These are phyloP conservation scores for Drosophila hydei DNA, from an alignment of 1,140 invertebrate species.

Conservation along the genomic window DNA sequence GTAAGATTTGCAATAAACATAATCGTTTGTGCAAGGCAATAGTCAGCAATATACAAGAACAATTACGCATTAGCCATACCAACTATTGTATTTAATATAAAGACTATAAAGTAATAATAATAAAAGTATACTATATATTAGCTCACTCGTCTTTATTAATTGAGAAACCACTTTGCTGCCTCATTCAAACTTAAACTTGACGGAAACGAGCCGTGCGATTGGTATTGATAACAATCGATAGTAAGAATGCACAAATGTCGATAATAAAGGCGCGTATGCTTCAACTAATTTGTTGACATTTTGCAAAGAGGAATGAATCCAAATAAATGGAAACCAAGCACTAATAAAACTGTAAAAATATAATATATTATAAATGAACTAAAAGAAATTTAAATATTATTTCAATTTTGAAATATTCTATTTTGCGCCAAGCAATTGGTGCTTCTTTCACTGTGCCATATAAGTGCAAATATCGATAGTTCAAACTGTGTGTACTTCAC, in stretches of 20 bases:
- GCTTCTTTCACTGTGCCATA: neutral
- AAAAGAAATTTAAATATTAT: too few relatives aligned
- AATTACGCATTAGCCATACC: slow-evolving; percentile 55
- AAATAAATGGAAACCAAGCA: too few relatives aligned
- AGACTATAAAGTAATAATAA: slow-evolving; percentile 48
- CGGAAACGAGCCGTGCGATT: too few relatives aligned
- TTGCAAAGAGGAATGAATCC: too few relatives aligned
- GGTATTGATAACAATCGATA: too few relatives aligned
- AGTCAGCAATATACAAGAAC: slow-evolving; percentile 66
- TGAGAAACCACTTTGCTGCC: neutral
- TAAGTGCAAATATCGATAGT: neutral
- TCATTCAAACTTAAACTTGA: neutral
- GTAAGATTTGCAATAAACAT: slow-evolving; percentile 68
- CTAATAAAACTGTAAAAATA: too few relatives aligned
- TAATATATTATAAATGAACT: too few relatives aligned
- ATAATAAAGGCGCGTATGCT: neutral
- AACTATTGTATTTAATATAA: slow-evolving; percentile 42
- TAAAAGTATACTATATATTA: slow-evolving; percentile 45
- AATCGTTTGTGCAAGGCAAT: slow-evolving; percentile 49
- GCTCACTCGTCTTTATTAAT: too few relatives aligned
- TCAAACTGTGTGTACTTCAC: neutral
- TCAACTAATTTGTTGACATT: too few relatives aligned
- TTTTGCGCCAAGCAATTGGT: too few relatives aligned
- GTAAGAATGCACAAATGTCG: neutral
- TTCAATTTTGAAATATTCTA: too few relatives aligned